These are phyloP conservation scores for Callinectes sapidus DNA, from an alignment of 2,888 invertebrate species.

Conservation along the genomic window DNA sequence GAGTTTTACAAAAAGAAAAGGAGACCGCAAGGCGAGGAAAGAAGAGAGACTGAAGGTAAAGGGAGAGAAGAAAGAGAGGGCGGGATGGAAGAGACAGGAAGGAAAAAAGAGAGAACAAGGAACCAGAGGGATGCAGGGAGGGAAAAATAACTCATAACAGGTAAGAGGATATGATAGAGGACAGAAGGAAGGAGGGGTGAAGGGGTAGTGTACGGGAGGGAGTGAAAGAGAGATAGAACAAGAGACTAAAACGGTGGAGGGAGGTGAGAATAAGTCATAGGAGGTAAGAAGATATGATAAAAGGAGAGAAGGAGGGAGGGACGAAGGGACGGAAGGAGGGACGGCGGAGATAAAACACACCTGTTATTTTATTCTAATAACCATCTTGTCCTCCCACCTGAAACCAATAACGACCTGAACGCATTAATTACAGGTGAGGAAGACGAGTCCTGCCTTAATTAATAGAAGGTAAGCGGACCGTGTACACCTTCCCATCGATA, in stretches of 20 bases:
- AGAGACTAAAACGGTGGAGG: not conserved
- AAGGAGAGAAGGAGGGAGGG: not conserved
- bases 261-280: conserved; percentile 12
- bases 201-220: not conserved
- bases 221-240: not conserved
- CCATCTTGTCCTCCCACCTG: conserved; percentile 34
- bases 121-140: no score
- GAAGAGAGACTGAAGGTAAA: not conserved
- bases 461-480: conserved; percentile 17
- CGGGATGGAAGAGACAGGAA: not conserved
- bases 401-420: conserved; percentile 39
- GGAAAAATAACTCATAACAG: no score
- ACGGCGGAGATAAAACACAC: not conserved
- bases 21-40: not conserved
- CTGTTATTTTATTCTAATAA: conserved; percentile 40
- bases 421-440: conserved; percentile 24
- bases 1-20: not conserved
- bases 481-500: not conserved
- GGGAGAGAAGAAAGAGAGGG: not conserved
- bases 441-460: conserved; percentile 6
- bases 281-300: conserved; percentile 23
- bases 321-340: not conserved
- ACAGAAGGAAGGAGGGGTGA: not conserved
- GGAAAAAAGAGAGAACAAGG: no score
- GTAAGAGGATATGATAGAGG: not conserved